These are phyloP conservation scores for Pseudococcus viburni DNA, from an alignment of 2,888 invertebrate genomes.

Conservation along the genomic window DNA sequence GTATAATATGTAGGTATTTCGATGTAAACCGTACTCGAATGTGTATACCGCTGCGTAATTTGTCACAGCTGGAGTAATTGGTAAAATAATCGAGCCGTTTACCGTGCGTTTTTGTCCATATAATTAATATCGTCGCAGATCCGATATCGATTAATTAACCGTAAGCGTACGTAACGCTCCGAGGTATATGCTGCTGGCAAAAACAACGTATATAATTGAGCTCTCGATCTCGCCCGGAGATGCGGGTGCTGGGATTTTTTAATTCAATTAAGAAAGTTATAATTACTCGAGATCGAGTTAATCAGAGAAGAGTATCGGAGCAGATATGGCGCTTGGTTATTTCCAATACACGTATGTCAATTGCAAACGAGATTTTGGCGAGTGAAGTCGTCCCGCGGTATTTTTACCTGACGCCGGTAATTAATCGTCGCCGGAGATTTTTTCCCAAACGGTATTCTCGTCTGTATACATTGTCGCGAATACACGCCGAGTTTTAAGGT, in stretches of 20 bases:
- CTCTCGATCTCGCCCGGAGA: background rate
- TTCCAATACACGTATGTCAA: background rate
- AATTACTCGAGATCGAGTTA: slow-evolving; percentile 31
- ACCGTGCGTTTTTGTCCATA: slow-evolving; percentile 9
- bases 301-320: background rate
- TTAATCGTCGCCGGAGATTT: background rate
- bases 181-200: background rate
- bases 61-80: slow-evolving; percentile 54
- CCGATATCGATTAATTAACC: slow-evolving; percentile 47
- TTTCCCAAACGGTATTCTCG: background rate
- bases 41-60: slow-evolving; percentile 34
- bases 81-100: slow-evolving; percentile 56
- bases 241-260: slow-evolving; percentile 38
- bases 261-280: slow-evolving; percentile 51
- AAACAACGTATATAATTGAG: background rate
- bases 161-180: background rate
- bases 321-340: background rate
- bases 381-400: background rate
- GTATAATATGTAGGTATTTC: background rate
- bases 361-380: background rate
- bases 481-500: background rate
- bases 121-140: slow-evolving; percentile 48
- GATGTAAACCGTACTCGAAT: background rate
- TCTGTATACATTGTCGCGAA: background rate
- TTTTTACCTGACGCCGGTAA: background rate